These are phyloP conservation scores for Tylochromis polylepis DNA, from an alignment of 2,113 vertebrate species.

Conservation along the genomic window DNA sequence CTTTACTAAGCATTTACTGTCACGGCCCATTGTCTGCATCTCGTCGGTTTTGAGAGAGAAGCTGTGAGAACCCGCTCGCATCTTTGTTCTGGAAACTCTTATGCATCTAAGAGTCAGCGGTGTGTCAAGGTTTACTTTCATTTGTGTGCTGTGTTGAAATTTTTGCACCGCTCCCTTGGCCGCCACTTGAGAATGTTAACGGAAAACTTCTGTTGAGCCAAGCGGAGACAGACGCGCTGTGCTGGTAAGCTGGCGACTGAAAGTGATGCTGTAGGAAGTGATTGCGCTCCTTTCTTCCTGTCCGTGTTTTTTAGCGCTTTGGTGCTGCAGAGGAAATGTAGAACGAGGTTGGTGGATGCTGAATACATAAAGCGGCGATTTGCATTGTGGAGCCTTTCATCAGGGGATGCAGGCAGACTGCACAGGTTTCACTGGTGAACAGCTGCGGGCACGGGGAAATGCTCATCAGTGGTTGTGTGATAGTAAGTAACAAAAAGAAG, in stretches of 20 bases:
- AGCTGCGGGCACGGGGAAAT: not conserved
- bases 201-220: not conserved
- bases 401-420: not conserved
- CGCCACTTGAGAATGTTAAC: not conserved
- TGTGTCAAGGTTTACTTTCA: not conserved
- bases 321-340: slow-evolving; percentile 1
- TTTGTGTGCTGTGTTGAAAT: not conserved
- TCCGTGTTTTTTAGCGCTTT: slow-evolving; percentile 9
- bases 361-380: not conserved
- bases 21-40: not conserved
- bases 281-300: slow-evolving; percentile 45
- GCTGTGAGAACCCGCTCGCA: fast-evolving
- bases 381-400: not conserved
- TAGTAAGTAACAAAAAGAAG: not conserved
- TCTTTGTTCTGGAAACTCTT: not conserved
- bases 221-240: not conserved
- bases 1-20: slow-evolving; percentile 24
- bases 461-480: not conserved
- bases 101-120: not conserved
- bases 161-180: not conserved
- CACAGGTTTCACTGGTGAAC: not conserved
- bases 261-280: slow-evolving; percentile 43
- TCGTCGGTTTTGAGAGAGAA: not conserved
- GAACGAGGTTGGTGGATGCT: not conserved
- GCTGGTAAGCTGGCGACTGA: not conserved